Percentiles rank a stretch among this genome's conserved stretches.
Conservation (phyloP, 2,797 vertebrate genomes). For the Anableps anableps region DNA sequence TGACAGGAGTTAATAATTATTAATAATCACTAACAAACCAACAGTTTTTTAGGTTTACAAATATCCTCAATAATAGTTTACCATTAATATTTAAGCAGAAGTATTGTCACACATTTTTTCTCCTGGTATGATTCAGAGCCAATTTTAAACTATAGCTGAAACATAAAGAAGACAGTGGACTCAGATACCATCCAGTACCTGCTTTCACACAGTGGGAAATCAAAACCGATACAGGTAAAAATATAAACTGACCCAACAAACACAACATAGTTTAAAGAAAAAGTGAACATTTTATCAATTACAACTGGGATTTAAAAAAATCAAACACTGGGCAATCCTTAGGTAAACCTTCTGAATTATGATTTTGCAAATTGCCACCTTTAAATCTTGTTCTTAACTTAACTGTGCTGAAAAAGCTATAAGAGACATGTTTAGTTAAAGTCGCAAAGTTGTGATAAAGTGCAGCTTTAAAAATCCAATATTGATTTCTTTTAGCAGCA, state of each 20-base stretch:
- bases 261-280: neutral
- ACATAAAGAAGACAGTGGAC: neutral
- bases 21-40: neutral
- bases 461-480: slow-evolving; percentile 21
- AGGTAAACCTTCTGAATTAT: neutral
- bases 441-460: slow-evolving; percentile 8
- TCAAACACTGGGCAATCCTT: neutral
- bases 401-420: neutral
- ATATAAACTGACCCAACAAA: neutral
- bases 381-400: neutral
- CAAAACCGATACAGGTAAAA: neutral
- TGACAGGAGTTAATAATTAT: neutral
- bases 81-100: neutral
- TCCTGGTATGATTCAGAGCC: neutral
- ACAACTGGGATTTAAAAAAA: neutral
- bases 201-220: neutral
- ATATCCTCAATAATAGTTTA: neutral
- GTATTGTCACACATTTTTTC: neutral
- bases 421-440: neutral
- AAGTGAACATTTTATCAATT: neutral
- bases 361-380: neutral
- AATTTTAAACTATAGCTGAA: neutral
- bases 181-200: neutral
- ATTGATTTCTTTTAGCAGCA: slow-evolving; percentile 17
- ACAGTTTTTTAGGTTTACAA: neutral